Evolutionary conservation across 1,140 invertebrate genomes (phyloP), one percentile per base, ranked within the genome.

Genomic region (Xylocopa sonorina): DNA sequence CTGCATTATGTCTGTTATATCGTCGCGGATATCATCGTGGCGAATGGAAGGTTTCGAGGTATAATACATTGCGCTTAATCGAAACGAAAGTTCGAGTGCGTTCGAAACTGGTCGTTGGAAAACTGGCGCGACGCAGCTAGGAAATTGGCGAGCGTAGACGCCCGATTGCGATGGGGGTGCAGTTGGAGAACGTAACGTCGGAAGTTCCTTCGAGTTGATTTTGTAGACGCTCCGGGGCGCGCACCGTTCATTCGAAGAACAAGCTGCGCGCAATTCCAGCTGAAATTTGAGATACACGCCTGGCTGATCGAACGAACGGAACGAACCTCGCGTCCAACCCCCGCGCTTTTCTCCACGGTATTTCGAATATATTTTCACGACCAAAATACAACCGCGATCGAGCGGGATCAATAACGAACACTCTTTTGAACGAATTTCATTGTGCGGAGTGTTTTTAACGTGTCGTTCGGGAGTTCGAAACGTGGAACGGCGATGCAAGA

Each of bases 131-230:
- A 29, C 9, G n/a, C 48, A 16, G 66, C 21, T 58, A 71, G 32
- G n/a, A n/a, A n/a, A n/a, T n/a, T 58, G 34, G 57, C 16, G 18
- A 60, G 69, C 34, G 29, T 29, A 21, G n/a, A 32, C 21, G 16
- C 4, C 27, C 21, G 24, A 46, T 75, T 64, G 7, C 6, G 12
- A 3, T n/a, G 34, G 24, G 32, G 24, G 43, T 14, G 32, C 32
- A 14, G 0, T 12, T 27, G 50, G n/a, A 7, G 38, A 48, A 38
- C 16, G 51, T 21, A 34, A 46, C 27, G 16, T 50, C 2, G 53
- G 10, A 69, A 69, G 32, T 69, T 77, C 18, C n/a, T 12, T 7
- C n/a, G 55, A 38, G 41, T 58, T 21, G 48, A 76, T 14, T 68
- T 50, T 29, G 12, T 48, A 69, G 53, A 34, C 4, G 6, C n/a